Conservation (phyloP, 92 coral and sea anemone genomes). For the Paramuricea clavata region DNA sequence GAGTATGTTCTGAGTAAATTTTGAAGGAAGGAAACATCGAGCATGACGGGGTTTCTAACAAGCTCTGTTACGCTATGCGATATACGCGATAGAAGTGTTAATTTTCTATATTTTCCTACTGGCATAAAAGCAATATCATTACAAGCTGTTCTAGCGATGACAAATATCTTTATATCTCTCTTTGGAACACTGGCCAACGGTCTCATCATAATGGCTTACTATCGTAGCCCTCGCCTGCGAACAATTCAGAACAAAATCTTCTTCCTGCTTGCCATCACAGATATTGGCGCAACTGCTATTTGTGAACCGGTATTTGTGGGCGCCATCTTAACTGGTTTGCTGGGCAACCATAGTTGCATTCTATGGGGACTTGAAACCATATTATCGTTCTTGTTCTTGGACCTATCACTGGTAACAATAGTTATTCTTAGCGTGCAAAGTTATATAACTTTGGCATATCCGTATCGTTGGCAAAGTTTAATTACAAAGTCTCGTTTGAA, state of each 20-base stretch:
- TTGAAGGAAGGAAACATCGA: no score
- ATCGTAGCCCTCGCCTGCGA: not conserved
- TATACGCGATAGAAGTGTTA: no score
- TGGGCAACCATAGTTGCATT: not conserved
- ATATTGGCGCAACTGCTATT: not conserved
- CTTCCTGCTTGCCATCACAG: not conserved
- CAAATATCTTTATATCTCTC: not conserved
- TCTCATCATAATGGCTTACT: not conserved
- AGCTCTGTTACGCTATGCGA: no score
- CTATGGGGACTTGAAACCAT: not conserved
- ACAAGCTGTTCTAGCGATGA: not conserved
- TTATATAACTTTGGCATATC: constrained; percentile 1
- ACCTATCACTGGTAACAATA: not conserved
- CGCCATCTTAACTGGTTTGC: not conserved
- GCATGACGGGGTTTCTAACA: no score
- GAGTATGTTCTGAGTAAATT: no score
- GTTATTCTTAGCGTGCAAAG: not conserved
- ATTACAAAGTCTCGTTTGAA: not conserved
- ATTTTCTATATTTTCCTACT: not conserved
- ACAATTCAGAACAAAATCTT: not conserved
- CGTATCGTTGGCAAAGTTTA: not conserved
- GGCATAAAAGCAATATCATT: not conserved
- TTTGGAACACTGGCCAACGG: constrained; percentile 21
- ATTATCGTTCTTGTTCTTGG: not conserved
- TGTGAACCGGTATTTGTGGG: not conserved